Base-by-base conservation (phyloP, 2,888 invertebrate species). In the Empis stercorea region DNA sequence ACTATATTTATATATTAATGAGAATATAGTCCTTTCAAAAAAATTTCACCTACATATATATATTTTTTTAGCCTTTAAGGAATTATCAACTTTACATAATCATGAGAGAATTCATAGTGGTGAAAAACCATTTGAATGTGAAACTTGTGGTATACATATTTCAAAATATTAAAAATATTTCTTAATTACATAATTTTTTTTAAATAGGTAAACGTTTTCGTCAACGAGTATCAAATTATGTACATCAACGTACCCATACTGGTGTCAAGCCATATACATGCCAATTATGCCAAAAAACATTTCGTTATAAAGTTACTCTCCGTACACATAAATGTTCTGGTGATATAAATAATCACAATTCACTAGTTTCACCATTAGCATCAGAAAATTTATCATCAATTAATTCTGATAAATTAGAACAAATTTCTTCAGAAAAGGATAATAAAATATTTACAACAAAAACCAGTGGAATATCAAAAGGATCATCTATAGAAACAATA, bases 201-300 rank as follows among this genome's bases (percentile, higher is more conserved):
- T n/a, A 11, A 16, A 16, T 64, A 88, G 87, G 87, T 11, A 89
- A 89, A 75, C 81, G 84, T 61, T 89, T 89, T 62, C 78, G 89
- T 10, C 89, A 89, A 64, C 70, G 88, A 48, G 87, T 89, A 13
- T 87, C 87, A 0, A 88, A 87, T 64, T 72, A 88, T 59, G 88
- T 89, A 0, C 88, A 89, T 62, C 76, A 82, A 51, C 75, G 16
- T 4, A 48, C 48, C 14, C 48, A 48, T 42, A 66, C 87, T 1
- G 88, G 87, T 30, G 86, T 78, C 1, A 85, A 87, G 86, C 88
- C 88, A 1, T 88, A 88, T 61, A 84, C 82, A 65, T 88, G 88
- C 60, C 80, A 81, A 39, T 76, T 79, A 9, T 89, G 88, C 62
- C 77, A 83, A 45, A 87, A 85, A 71, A 82, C 75, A 60, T 88